phyloP scores from a whole-genome alignment of 2,797 vertebrate species.

The Oophaga sylvatica region DNA sequence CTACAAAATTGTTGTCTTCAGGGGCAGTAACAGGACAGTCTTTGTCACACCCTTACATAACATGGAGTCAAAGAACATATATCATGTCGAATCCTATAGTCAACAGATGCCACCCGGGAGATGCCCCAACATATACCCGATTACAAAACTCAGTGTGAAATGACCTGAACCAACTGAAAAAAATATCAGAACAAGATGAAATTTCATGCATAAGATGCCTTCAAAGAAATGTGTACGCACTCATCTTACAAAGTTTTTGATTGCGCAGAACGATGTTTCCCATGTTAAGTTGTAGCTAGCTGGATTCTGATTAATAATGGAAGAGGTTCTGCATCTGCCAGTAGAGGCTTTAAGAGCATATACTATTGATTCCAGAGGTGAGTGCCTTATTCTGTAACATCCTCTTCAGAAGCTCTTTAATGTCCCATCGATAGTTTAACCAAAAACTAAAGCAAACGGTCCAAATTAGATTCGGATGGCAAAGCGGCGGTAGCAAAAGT shows the following conservation, averaged over 20 bases:
- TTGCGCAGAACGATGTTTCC: constrained; percentile 68
- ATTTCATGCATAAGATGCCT: neutral
- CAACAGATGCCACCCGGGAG: too few relatives aligned
- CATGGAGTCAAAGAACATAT: too few relatives aligned
- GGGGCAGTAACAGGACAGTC: too few relatives aligned
- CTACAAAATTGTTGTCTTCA: too few relatives aligned
- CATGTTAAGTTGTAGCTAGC: constrained; percentile 64
- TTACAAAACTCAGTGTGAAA: too few relatives aligned
- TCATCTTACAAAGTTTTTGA: constrained; percentile 6
- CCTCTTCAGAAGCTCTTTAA: constrained; percentile 70
- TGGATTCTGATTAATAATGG: constrained; percentile 73
- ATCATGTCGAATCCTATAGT: too few relatives aligned
- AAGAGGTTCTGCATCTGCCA: constrained; percentile 73
- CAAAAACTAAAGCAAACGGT: constrained; percentile 68
- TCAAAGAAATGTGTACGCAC: neutral
- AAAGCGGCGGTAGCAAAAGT: constrained; percentile 71
- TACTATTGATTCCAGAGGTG: constrained; percentile 77
- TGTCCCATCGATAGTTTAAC: constrained; percentile 70
- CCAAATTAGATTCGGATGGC: constrained; percentile 69
- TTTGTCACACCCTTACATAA: too few relatives aligned
- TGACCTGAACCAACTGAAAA: neutral
- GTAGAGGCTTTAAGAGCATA: constrained; percentile 72
- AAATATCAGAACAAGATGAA: neutral
- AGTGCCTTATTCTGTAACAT: constrained; percentile 71
- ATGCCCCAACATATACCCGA: too few relatives aligned